Evolutionary conservation across 2,888 invertebrate species (phyloP).

Genomic region (Nephrotoma appendiculata): DNA sequence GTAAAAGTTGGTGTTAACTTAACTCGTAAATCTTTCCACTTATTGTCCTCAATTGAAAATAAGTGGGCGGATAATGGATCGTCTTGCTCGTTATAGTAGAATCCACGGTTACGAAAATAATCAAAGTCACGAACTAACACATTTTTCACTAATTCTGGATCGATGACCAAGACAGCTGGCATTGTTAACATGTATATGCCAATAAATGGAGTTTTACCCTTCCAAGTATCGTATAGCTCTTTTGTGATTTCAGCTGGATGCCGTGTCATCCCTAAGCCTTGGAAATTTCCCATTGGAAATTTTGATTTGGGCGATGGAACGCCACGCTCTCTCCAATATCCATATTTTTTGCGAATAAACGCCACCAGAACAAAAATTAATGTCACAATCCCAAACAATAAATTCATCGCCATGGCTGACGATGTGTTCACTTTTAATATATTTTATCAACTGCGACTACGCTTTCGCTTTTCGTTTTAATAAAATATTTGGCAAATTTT

Average conservation of each 20-base stretch:
- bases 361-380: background rate
- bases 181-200: background rate
- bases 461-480: too few relatives aligned
- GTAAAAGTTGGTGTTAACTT: slow-evolving; percentile 28
- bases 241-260: background rate
- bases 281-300: background rate
- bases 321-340: background rate
- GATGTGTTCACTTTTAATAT: too few relatives aligned
- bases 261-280: background rate
- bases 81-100: slow-evolving; percentile 14
- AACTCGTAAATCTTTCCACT: slow-evolving; percentile 27
- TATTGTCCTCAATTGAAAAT: slow-evolving; percentile 17
- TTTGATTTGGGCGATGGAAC: background rate
- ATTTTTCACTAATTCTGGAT: slow-evolving; percentile 15
- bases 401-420: background rate
- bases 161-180: background rate
- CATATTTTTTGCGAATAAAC: background rate
- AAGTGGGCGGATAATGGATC: slow-evolving; percentile 18
- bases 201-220: background rate
- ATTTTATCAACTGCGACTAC: too few relatives aligned
- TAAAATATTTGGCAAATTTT: too few relatives aligned
- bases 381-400: background rate
- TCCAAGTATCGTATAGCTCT: background rate
- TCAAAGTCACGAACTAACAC: slow-evolving; percentile 18
- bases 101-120: slow-evolving; percentile 17